Evolutionary conservation across 53 echinoderm and acorn worm genomes (phyloP).

Genomic region (Zoroaster sp.): DNA sequence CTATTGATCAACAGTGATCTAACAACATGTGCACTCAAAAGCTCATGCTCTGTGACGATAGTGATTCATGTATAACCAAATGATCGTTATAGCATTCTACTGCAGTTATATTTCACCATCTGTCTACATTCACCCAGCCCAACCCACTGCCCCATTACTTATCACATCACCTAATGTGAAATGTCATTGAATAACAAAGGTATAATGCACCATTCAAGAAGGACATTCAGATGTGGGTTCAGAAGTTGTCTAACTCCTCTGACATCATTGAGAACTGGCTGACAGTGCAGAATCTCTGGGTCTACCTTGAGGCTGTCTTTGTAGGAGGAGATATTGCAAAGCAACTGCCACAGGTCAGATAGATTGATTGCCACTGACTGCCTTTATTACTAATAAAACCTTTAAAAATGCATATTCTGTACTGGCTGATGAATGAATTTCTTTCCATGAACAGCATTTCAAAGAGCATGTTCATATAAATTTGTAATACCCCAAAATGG

Average conservation of each 20-base stretch:
- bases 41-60: no score
- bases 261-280: slow-evolving; percentile 99
- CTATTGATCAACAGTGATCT: no score
- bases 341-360: slow-evolving; percentile 88
- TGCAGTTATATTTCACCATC: no score
- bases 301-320: slow-evolving; percentile 98
- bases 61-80: no score
- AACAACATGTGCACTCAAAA: no score
- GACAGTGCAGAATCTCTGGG: slow-evolving; percentile 96
- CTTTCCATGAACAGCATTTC: neutral
- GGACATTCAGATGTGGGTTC: slow-evolving; percentile 94
- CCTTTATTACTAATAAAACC: neutral
- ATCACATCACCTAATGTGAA: neutral
- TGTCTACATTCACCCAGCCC: no score
- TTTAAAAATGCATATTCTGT: no score
- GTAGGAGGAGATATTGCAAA: slow-evolving; percentile 99
- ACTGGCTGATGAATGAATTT: neutral
- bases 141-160: neutral
- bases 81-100: no score
- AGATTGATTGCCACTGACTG: neutral
- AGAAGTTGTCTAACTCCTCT: slow-evolving; percentile 97
- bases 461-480: no score
- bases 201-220: slow-evolving; percentile 99
- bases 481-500: no score
- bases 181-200: slow-evolving; percentile 26